Evolutionary conservation across 1,140 invertebrate species (phyloP), one percentile per base, ranked within the genome.

Genomic region (Sminthurinus signatus): DNA sequence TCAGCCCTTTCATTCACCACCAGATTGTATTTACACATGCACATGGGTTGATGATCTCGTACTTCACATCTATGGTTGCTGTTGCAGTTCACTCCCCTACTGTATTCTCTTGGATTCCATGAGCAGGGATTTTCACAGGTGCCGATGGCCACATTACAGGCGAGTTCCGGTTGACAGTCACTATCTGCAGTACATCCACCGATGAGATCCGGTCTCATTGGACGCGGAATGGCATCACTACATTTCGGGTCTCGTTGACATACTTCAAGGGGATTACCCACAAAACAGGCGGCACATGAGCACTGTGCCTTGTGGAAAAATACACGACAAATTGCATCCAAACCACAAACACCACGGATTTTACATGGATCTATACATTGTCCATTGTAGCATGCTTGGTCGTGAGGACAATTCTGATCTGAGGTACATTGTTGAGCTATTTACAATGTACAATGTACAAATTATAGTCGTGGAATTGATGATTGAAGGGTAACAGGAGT

Each of bases 351-450:
- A 70, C 87, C 90, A 70, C 88, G 84, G 71, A 93, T 80, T 72
- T 83, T 86, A 80, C 92, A 95, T 68, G 90, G 91, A 79, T 94
- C 89, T 77, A 89, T 82, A 78, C 92, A 95, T 77, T 86, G 81
- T 75, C 84, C 82, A 75, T 84, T 81, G 77, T 91, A 85, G 82
- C 92, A 95, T 36, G 32, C 5, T 81, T 90, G 89, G 78, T 93
- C 89, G 78, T 87, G 86, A 66, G 89, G 84, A 81, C 92, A 95
- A 79, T 93, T 89, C 80, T 84, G 82, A 82, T 94, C 89, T 77
- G 85, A 87, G 78, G 86, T 86, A 81, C 91, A 94, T 84, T 91
- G 86, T n/a, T n/a, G n/a, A n/a, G n/a, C n/a, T n/a, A n/a, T n/a
- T n/a, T n/a, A n/a, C n/a, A n/a, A n/a, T n/a, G n/a, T n/a, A n/a